phyloP scores from a whole-genome alignment of 2,113 vertebrate genomes.

The Mohoua ochrocephala region DNA sequence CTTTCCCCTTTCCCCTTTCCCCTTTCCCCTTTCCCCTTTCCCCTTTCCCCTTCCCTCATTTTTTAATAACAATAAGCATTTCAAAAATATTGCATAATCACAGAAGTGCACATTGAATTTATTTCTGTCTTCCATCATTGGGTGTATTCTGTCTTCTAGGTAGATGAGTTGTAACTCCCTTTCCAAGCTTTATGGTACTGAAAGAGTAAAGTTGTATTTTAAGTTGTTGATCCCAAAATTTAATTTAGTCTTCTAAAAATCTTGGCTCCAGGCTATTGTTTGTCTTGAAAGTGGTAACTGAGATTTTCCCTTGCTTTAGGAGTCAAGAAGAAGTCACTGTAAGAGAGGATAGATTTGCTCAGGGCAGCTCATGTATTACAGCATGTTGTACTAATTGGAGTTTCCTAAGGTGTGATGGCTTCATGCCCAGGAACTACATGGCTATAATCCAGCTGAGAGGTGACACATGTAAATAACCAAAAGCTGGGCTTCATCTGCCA shows the following conservation, averaged over 20 bases:
- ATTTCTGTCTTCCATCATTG: background rate
- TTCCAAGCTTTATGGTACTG: background rate
- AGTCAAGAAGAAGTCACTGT: background rate
- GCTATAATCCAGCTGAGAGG: constrained; percentile 42
- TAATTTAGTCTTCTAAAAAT: background rate
- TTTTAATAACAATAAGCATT: background rate
- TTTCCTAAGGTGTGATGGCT: constrained; percentile 56
- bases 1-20: too few species aligned
- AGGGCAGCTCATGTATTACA: constrained; percentile 41
- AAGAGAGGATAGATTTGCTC: background rate
- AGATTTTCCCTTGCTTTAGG: background rate
- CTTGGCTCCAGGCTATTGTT: background rate
- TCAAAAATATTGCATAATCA: background rate
- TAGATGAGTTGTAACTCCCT: background rate
- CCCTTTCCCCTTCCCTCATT: too few species aligned
- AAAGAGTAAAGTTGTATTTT: background rate
- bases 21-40: too few species aligned
- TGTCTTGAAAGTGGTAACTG: background rate
- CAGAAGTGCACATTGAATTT: background rate
- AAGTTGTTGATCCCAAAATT: background rate
- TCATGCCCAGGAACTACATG: constrained; percentile 43
- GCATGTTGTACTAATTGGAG: constrained; percentile 54
- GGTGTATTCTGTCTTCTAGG: background rate
- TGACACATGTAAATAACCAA: constrained; percentile 57
- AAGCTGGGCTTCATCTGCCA: constrained; percentile 18